Evolutionary conservation across 1,140 invertebrate species (phyloP).

Genomic region (Dendroctonus ponderosae): DNA sequence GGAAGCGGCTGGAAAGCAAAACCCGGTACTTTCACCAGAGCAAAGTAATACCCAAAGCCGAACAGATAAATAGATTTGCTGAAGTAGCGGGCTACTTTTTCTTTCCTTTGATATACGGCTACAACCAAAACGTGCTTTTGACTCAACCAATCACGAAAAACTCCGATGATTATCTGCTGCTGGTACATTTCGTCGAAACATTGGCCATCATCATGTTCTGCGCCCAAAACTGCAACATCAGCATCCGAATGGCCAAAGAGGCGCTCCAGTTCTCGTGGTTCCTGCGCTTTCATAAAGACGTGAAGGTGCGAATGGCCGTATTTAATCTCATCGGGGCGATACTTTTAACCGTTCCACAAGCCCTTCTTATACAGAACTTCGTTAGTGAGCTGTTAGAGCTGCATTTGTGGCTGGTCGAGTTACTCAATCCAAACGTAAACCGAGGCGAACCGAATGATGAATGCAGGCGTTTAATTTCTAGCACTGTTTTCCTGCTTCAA

Average conservation of each 20-base stretch:
- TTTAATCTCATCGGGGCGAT: conserved; percentile 65
- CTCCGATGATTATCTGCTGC: conserved; percentile 63
- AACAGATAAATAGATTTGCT: conserved; percentile 68
- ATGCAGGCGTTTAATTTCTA: conserved; percentile 57
- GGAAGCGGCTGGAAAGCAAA: conserved; percentile 59
- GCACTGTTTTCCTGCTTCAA: conserved; percentile 59
- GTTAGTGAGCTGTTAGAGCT: conserved; percentile 64
- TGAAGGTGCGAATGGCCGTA: conserved; percentile 63
- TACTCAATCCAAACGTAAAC: conserved; percentile 55
- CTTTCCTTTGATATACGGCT: conserved; percentile 75
- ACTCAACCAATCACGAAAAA: conserved; percentile 54
- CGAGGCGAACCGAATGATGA: conserved; percentile 62
- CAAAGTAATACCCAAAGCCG: conserved; percentile 49
- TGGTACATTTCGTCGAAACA: conserved; percentile 72
- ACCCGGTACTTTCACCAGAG: conserved; percentile 59
- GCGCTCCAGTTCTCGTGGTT: conserved; percentile 64
- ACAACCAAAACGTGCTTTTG: conserved; percentile 58
- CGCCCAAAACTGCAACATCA: conserved; percentile 66
- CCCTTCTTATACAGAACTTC: conserved; percentile 60
- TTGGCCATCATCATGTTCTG: conserved; percentile 70
- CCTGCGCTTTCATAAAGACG: conserved; percentile 64
- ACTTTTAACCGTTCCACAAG: conserved; percentile 59
- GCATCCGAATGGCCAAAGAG: conserved; percentile 66
- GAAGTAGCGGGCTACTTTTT: conserved; percentile 77
- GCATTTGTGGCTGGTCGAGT: conserved; percentile 64